Evolutionary conservation across 2,888 invertebrate species (phyloP).

Genomic region (Drosophila tanythrix): DNA sequence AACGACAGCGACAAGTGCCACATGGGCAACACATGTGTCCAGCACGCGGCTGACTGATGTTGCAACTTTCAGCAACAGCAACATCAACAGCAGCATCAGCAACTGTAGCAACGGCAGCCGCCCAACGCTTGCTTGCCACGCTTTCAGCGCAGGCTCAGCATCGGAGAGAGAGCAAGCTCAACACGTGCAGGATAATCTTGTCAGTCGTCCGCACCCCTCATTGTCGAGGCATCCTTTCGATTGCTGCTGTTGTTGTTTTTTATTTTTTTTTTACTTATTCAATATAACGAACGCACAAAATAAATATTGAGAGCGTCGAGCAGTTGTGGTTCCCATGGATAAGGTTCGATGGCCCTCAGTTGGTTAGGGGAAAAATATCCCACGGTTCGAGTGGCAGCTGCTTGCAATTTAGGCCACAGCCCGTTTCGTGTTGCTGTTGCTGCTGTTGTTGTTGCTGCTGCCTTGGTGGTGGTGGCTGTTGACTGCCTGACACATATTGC

Average conservation of each 20-base stretch:
- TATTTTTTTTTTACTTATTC: constrained; percentile 54
- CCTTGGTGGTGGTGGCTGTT: constrained; percentile 50
- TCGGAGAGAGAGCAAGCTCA: constrained; percentile 64
- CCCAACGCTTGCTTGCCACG: constrained; percentile 74
- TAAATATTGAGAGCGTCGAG: constrained; percentile 82
- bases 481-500: constrained; percentile 71
- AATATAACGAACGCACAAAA: constrained; percentile 76
- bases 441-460: constrained; percentile 31
- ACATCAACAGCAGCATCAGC: constrained; percentile 18
- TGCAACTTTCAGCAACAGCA: constrained; percentile 45
- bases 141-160: constrained; percentile 63
- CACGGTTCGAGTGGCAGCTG: constrained; percentile 84
- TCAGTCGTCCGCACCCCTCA: constrained; percentile 54
- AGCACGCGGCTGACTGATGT: constrained; percentile 61
- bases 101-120: constrained; percentile 36
- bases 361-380: constrained; percentile 81
- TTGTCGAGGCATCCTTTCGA: constrained; percentile 51
- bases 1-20: constrained; percentile 72
- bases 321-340: constrained; percentile 84
- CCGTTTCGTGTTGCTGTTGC: constrained; percentile 58
- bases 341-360: constrained; percentile 76
- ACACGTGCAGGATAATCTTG: constrained; percentile 79
- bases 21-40: constrained; percentile 72
- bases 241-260: constrained; percentile 27
- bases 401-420: constrained; percentile 83